A percentile compares a stretch with the other conserved stretches of the same genome.
Evolutionary conservation across 2,113 vertebrate species (phyloP).

Genomic region (Gallinago paraguaiae): DNA sequence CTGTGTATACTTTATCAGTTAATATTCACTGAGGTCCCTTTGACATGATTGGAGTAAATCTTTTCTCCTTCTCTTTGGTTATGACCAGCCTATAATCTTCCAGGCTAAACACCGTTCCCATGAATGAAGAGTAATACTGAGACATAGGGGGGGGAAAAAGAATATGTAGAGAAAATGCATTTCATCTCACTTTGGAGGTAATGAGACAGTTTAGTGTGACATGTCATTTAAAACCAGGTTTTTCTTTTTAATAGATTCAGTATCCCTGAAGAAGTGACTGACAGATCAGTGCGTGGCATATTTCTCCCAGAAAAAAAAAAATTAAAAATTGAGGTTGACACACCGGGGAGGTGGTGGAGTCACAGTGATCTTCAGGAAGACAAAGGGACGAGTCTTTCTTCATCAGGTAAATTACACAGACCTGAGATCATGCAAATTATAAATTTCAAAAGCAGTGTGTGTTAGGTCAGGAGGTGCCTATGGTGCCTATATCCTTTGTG

Average conservation of each 20-base stretch:
- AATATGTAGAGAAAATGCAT: not conserved
- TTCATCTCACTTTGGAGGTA: constrained; percentile 69
- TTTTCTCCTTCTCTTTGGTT: constrained; percentile 53
- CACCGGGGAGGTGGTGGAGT: not conserved
- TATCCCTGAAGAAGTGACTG: constrained; percentile 40
- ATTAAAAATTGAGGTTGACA: not conserved
- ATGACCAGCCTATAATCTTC: constrained; percentile 59
- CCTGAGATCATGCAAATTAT: not conserved
- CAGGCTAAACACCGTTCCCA: not conserved
- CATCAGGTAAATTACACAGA: not conserved
- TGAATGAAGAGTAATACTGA: constrained; percentile 51
- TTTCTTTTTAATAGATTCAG: constrained; percentile 60
- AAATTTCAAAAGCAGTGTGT: not conserved
- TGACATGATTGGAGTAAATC: constrained; percentile 47
- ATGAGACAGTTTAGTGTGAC: constrained; percentile 70
- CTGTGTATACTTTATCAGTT: constrained; percentile 35
- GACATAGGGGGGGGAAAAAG: constrained; percentile 25
- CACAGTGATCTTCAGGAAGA: not conserved
- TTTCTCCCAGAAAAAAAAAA: constrained; percentile 32
- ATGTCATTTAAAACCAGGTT: constrained; percentile 66
- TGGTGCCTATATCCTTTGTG: not conserved
- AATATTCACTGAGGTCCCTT: constrained; percentile 39
- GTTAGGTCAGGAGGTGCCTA: not conserved
- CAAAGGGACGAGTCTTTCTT: not conserved
- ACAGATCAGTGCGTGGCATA: constrained; percentile 28